Percentiles rank a stretch among this genome's conserved stretches.
Evolutionary conservation across 2,888 invertebrate genomes (phyloP).

Genomic region (Maniola hyperantus): DNA sequence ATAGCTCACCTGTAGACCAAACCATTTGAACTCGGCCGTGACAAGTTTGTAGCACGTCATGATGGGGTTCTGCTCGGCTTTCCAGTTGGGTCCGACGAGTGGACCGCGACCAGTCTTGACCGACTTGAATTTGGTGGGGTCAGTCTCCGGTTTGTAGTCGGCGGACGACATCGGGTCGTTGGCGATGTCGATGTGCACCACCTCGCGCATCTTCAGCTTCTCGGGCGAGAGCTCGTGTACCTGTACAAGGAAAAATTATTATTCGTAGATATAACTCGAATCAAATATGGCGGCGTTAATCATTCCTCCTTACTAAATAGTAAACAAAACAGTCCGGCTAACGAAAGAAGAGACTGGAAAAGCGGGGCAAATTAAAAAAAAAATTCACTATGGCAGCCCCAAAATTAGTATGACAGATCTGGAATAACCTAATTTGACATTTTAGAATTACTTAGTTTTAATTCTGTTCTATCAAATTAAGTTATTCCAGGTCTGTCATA

Average conservation of each 20-base stretch:
- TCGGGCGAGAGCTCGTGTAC: conserved; percentile 96
- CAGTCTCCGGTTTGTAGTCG: conserved; percentile 91
- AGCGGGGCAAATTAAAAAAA: too few species aligned
- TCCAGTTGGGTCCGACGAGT: conserved; percentile 90
- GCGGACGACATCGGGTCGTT: conserved; percentile 90
- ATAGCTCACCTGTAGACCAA: conserved; percentile 89
- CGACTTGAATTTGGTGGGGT: conserved; percentile 90
- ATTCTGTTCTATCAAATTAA: too few species aligned
- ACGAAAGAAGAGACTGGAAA: too few species aligned
- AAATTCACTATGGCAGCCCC: too few species aligned
- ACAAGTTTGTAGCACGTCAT: conserved; percentile 99
- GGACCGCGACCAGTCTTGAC: conserved; percentile 97
- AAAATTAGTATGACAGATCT: too few species aligned
- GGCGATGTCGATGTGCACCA: conserved; percentile 97
- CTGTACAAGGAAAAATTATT: conserved; percentile 70
- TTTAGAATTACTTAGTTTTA: too few species aligned
- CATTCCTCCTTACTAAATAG: too few species aligned
- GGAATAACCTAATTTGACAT: too few species aligned
- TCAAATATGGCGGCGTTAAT: too few species aligned
- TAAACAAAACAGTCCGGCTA: too few species aligned
- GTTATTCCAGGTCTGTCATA: too few species aligned
- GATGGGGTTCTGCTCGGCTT: conserved; percentile 89
- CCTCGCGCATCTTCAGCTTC: conserved; percentile 93
- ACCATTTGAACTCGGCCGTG: conserved; percentile 99
- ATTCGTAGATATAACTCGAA: background rate